Conservation (phyloP, 2,888 invertebrate genomes). For the Yponomeuta evonymella region DNA sequence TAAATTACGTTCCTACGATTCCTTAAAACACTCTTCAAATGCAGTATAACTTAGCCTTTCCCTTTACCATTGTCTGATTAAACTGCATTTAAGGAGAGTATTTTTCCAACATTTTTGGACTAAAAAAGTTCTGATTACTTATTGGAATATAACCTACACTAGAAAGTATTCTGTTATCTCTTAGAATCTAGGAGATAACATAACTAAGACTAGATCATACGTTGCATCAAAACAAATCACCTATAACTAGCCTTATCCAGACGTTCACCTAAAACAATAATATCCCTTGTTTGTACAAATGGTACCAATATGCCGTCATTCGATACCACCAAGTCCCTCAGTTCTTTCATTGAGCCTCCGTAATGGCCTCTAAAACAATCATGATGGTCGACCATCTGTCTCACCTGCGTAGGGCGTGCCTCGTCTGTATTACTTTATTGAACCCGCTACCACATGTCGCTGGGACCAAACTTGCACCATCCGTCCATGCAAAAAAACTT, state of each 20-base stretch:
- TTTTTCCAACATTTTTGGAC: no score
- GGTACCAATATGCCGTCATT: not conserved
- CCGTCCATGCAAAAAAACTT: no score
- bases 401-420: slow-evolving; percentile 8
- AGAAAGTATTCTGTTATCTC: no score
- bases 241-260: not conserved
- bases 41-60: no score
- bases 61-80: no score
- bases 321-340: not conserved
- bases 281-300: not conserved
- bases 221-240: not conserved
- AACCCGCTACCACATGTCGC: not conserved
- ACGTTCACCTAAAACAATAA: not conserved
- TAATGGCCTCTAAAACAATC: not conserved
- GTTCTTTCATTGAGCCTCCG: not conserved
- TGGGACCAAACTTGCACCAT: not conserved
- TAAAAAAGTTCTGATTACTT: no score
- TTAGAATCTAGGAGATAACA: no score
- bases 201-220: not conserved
- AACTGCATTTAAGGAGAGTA: no score
- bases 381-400: slow-evolving; percentile 4
- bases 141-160: no score
- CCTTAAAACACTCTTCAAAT: no score
- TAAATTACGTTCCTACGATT: no score
- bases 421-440: not conserved